These are phyloP conservation scores for Pammene fasciana DNA, from an alignment of 2,888 invertebrate genomes.

Conservation along the genomic window DNA sequence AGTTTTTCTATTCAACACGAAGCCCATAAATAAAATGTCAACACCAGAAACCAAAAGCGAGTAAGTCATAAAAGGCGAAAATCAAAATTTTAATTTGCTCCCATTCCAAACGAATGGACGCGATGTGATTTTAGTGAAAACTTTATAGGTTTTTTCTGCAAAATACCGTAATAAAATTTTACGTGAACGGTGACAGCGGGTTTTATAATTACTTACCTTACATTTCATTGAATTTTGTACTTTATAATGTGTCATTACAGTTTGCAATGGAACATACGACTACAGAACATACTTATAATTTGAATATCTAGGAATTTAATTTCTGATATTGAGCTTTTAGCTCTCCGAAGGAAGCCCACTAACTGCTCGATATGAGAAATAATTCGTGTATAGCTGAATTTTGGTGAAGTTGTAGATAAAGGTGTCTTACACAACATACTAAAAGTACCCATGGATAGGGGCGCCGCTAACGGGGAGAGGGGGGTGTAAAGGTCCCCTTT, in stretches of 20 bases:
- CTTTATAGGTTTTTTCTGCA: slow-evolving; percentile 11
- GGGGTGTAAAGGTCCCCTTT: too few relatives aligned
- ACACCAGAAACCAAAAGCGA: slow-evolving; percentile 17
- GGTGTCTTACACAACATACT: too few relatives aligned
- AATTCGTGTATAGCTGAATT: too few relatives aligned
- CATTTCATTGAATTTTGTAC: background rate
- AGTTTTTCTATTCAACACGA: background rate
- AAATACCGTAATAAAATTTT: slow-evolving; percentile 22
- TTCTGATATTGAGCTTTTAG: slow-evolving; percentile 11
- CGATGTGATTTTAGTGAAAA: slow-evolving; percentile 14
- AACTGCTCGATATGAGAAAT: too few relatives aligned
- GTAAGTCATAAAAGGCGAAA: slow-evolving; percentile 15
- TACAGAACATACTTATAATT: background rate
- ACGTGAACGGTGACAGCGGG: slow-evolving; percentile 1
- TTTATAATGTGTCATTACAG: background rate
- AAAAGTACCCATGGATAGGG: too few relatives aligned
- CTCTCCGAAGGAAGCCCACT: too few relatives aligned
- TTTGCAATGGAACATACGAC: background rate
- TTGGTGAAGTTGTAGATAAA: too few relatives aligned
- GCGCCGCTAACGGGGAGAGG: too few relatives aligned
- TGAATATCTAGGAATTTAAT: slow-evolving; percentile 16
- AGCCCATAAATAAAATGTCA: slow-evolving; percentile 18
- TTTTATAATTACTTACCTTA: slow-evolving; percentile 8
- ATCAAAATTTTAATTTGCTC: slow-evolving; percentile 29
- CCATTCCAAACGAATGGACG: slow-evolving; percentile 5